Base-by-base conservation (phyloP, 2,888 invertebrate genomes). In the Craniophora ligustri region DNA sequence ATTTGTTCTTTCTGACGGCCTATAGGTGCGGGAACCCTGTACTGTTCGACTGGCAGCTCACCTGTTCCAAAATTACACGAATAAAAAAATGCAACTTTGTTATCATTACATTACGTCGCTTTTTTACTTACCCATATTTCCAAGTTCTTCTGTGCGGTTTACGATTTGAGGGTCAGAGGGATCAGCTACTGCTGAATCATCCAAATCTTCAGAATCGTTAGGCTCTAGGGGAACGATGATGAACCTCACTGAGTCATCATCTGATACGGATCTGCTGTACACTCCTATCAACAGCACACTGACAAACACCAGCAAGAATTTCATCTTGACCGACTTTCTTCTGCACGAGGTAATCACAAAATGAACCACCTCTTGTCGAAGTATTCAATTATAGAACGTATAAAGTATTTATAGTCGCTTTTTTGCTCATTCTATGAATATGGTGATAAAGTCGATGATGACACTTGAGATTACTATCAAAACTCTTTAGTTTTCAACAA, bases 321-420 rank as follows among this genome's bases (percentile, higher is more conserved):
- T 67, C 63, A 63, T 63, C 10, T 44, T 67, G 18, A 28, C 19
- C 21, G 19, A 39, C 34, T 62, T 36, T 59, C 3, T 58, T 23
- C 14, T 6, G 8, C 11, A 5, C 2, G 7, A 39, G 7, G 0
- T 3, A 21, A 5, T 31, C n/a, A 14, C 8, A 1, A 49, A 45
- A 45, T 50, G 8, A 26, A 34, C 2, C 15, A 16, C 28, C 13
- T 10, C 5, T 39, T 13, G 23, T 16, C 3, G 8, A 36, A 32
- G 4, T 14, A 44, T 36, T n/a, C 10, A 40, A 31, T 48, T n/a
- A 16, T 38, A 8, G 18, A 11, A 44, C 39, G 6, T 28, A 13
- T 18, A n/a, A 10, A n/a, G 7, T 48, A 67, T 50, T 61, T 61
- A 67, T 67, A 63, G 28, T 14, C 2, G 14, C 11, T 15, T 2